These are phyloP conservation scores for Nephrocerus scutellatus DNA, from an alignment of 2,888 invertebrate genomes.

Conservation along the genomic window DNA sequence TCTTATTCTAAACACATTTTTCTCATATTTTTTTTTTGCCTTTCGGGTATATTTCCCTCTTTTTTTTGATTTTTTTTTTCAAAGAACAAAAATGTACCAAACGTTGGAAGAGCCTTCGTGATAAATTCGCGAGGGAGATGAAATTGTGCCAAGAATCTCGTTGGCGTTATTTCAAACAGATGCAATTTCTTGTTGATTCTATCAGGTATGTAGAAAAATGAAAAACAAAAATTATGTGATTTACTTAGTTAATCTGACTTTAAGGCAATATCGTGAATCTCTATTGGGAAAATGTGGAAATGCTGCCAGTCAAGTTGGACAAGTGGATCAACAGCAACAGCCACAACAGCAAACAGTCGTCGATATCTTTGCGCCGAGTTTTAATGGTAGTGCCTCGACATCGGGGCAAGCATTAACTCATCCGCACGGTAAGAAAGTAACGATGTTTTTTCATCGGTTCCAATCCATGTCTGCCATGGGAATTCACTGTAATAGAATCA, in stretches of 20 bases:
- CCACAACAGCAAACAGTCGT: constrained; percentile 39
- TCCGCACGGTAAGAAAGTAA: constrained; percentile 35
- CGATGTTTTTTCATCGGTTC: constrained; percentile 5
- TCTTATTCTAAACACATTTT: constrained; percentile 13
- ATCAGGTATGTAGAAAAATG: constrained; percentile 24
- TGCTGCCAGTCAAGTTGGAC: constrained; percentile 34
- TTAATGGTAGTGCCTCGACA: constrained; percentile 38
- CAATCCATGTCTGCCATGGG: neutral
- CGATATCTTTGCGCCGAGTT: constrained; percentile 39
- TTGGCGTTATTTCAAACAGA: constrained; percentile 42
- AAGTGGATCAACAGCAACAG: constrained; percentile 37
- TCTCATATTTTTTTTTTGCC: neutral
- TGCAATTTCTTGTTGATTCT: constrained; percentile 42
- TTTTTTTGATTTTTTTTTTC: neutral
- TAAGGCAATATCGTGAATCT: constrained; percentile 39
- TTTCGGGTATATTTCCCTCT: neutral
- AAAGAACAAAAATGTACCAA: constrained; percentile 43
- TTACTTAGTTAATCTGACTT: neutral
- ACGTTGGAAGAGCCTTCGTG: constrained; percentile 41
- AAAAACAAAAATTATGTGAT: neutral
- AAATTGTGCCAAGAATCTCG: constrained; percentile 42
- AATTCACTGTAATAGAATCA: constrained; percentile 16
- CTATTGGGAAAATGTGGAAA: constrained; percentile 37
- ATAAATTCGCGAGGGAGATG: constrained; percentile 43
- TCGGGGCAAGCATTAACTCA: constrained; percentile 40